Percentiles rank a stretch among this genome's conserved stretches.
Conservation (phyloP, 92 coral and sea anemone genomes). For the Palythoa grandis region DNA sequence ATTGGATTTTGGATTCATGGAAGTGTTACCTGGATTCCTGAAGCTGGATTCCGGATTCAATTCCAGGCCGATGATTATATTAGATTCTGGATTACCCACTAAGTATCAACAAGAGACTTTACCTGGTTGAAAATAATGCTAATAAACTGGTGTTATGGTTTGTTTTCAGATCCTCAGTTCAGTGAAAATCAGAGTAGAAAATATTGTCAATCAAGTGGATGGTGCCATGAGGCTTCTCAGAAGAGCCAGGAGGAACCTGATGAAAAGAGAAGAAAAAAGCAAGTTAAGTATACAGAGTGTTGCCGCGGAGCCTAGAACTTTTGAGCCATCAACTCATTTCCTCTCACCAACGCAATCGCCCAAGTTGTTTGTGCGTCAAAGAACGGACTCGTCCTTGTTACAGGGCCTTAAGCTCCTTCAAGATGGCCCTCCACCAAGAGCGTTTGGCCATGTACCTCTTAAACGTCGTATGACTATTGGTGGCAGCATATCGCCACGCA, state of each 20-base stretch:
- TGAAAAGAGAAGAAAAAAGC: constrained; percentile 92
- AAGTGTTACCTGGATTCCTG: too few species aligned
- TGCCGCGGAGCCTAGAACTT: constrained; percentile 63
- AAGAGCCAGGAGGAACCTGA: constrained; percentile 85
- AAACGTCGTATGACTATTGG: constrained; percentile 1
- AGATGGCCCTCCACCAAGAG: constrained; percentile 74
- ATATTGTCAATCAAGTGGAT: constrained; percentile 79
- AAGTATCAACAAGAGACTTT: not conserved
- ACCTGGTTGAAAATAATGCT: not conserved
- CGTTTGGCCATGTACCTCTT: constrained; percentile 2
- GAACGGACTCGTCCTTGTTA: constrained; percentile 71
- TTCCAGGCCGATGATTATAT: not conserved
- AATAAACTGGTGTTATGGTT: not conserved
- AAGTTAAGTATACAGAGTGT: constrained; percentile 83
- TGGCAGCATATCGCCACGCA: constrained; percentile 21
- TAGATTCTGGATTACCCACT: not conserved
- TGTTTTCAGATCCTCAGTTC: constrained; percentile 86
- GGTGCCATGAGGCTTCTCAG: constrained; percentile 72
- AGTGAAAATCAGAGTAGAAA: constrained; percentile 89
- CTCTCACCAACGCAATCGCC: constrained; percentile 56
- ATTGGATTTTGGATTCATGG: too few species aligned
- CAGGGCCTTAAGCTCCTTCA: constrained; percentile 55
- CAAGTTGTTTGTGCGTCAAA: constrained; percentile 58
- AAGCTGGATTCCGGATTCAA: too few species aligned
- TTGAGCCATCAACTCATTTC: constrained; percentile 43